These are phyloP conservation scores for Morone chrysops DNA, from an alignment of 2,113 vertebrate species.

Conservation along the genomic window DNA sequence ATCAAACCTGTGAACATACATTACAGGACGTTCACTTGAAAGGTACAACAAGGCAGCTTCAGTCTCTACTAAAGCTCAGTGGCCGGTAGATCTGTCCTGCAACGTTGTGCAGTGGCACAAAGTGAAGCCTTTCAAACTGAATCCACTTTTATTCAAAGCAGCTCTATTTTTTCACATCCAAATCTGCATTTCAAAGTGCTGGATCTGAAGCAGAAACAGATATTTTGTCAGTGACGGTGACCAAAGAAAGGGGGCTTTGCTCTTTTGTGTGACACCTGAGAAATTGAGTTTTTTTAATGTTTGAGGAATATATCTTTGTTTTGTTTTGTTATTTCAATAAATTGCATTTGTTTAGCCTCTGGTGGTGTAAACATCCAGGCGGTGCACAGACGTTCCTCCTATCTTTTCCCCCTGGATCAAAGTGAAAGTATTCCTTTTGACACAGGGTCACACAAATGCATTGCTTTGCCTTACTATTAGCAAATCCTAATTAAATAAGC, in stretches of 20 bases:
- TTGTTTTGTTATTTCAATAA: constrained; percentile 41
- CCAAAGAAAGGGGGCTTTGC: constrained; percentile 18
- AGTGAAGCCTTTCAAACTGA: constrained; percentile 34
- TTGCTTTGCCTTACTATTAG: constrained; percentile 4
- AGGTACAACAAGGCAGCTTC: neutral
- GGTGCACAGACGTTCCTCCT: constrained; percentile 13
- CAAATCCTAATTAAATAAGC: constrained; percentile 43
- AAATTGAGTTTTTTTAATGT: constrained; percentile 2
- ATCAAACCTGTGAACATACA: constrained; percentile 18
- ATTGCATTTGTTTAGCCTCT: constrained; percentile 53
- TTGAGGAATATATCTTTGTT: constrained; percentile 21
- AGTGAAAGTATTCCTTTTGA: constrained; percentile 22
- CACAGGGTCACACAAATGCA: constrained; percentile 32
- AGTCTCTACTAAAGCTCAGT: neutral
- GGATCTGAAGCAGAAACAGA: constrained; percentile 31
- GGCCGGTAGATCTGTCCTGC: constrained; percentile 6
- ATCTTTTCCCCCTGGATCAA: constrained; percentile 53
- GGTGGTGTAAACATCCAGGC: constrained; percentile 45
- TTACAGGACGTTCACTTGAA: constrained; percentile 4
- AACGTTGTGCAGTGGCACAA: neutral
- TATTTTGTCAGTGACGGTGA: constrained; percentile 34
- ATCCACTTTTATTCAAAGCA: constrained; percentile 59
- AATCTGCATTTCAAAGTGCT: constrained; percentile 66
- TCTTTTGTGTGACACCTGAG: constrained; percentile 42
- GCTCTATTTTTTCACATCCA: constrained; percentile 6